Base-by-base conservation (phyloP, 2,888 invertebrate species). In the Lucinisca nassula region DNA sequence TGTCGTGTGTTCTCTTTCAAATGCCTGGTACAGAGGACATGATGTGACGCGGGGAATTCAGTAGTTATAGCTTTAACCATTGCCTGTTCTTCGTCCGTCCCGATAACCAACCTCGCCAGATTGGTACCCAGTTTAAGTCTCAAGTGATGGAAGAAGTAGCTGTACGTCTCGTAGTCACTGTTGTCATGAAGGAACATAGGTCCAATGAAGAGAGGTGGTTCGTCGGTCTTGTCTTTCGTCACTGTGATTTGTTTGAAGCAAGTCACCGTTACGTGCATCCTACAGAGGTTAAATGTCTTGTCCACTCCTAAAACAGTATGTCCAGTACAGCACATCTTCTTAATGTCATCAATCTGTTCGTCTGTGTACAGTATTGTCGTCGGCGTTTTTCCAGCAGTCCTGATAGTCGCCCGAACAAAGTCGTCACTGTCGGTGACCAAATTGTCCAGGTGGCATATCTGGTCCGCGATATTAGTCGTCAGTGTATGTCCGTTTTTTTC, bases 171-270 rank as follows among this genome's bases (percentile, higher is more conserved):
- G 73, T 79, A 89, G 49, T 90, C 85, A 80, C 87, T 91, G 40
- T 80, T 85, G 49, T 87, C 85, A 17, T 87, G 85, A 12, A 88
- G 82, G 35, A 80, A 87, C 30, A 88, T 45, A 17, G 90, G 87
- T 27, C 89, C 87, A 12, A 88, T 79, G 35, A 80, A 87, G 27
- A 89, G 40, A 1, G 88, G 90, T 1, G 70, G 55, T 21, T 84
- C 70, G 0, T 30, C 77, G 0, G 85, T 78, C 10, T 58, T 83
- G 1, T 72, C 49, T 14, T 40, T 30, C 27, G 30, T 37, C 0
- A 88, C 88, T 4, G 55, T 17, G 3, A 80, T 40, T 35, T 87
- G 80, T 37, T 89, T 90, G 37, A 73, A 85, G 32, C 85, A 89
- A 2, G 85, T 77, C 0, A 79, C 72, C 0, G 87, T 87, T 12